phyloP scores from a whole-genome alignment of 35 echinoderm and acorn worm genomes.

The Lytechinus variegatus region DNA sequence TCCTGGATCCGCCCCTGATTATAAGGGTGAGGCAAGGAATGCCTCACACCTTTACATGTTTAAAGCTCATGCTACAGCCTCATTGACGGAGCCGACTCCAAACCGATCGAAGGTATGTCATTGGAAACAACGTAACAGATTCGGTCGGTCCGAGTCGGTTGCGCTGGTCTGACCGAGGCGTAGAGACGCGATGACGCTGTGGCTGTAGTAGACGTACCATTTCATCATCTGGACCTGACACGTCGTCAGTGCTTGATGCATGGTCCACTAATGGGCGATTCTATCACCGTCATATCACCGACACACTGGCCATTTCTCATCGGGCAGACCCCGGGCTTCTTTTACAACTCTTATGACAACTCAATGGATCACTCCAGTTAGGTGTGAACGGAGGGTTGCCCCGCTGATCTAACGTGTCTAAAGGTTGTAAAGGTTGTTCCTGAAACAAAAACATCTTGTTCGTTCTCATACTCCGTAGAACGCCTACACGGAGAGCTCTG shows the following conservation, averaged over 20 bases:
- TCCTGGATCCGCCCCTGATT: too few relatives aligned
- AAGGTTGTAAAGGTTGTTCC: not conserved
- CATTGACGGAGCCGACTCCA: too few relatives aligned
- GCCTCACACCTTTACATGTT: too few relatives aligned
- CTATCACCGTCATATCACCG: slow-evolving; percentile 1
- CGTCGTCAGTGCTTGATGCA: not conserved
- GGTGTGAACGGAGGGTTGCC: not conserved
- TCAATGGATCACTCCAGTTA: not conserved
- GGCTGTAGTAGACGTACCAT: not conserved
- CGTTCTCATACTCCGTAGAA: too few relatives aligned
- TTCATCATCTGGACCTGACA: not conserved
- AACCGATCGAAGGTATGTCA: too few relatives aligned
- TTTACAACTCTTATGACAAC: slow-evolving; percentile 1
- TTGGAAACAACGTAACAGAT: too few relatives aligned
- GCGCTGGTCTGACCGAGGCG: too few relatives aligned
- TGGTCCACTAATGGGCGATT: not conserved
- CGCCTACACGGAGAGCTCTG: too few relatives aligned
- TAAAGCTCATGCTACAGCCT: too few relatives aligned
- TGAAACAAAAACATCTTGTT: not conserved
- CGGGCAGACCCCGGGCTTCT: not conserved
- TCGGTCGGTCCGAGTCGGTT: too few relatives aligned
- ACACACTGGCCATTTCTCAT: not conserved
- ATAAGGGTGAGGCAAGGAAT: too few relatives aligned
- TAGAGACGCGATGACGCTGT: not conserved
- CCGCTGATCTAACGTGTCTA: not conserved